Percentiles rank a stretch among this genome's conserved stretches.
Conservation (phyloP, 2,797 vertebrate genomes). For the Eulemur mongoz region DNA sequence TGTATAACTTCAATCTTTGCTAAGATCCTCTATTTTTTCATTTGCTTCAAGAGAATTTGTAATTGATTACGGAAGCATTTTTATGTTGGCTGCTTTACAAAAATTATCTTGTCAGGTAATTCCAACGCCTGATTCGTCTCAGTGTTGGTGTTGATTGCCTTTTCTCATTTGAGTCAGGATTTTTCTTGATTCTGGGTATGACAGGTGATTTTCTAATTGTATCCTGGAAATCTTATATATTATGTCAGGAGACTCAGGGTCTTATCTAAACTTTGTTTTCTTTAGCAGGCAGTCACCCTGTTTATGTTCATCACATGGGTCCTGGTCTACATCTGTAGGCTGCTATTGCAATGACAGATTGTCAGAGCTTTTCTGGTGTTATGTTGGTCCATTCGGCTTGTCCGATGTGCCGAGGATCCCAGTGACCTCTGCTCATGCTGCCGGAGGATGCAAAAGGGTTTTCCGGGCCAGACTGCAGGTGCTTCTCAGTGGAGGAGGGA, state of each 20-base stretch:
- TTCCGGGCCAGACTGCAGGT: not conserved
- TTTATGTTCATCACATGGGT: not conserved
- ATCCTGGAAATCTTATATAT: conserved; percentile 13
- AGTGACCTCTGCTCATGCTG: not conserved
- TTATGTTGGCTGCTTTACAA: conserved; percentile 36
- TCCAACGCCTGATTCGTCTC: conserved; percentile 34
- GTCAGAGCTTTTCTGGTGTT: not conserved
- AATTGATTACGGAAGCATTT: conserved; percentile 13
- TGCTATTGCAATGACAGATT: not conserved
- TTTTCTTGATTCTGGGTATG: conserved; percentile 42
- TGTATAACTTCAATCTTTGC: not conserved
- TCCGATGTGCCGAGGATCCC: not conserved
- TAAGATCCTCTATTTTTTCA: conserved; percentile 15
- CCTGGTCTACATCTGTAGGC: not conserved
- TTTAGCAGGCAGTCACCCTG: not conserved
- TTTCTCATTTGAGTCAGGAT: conserved; percentile 39
- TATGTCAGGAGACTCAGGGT: not conserved
- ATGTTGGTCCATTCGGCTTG: not conserved
- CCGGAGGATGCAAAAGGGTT: not conserved
- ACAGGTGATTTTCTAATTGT: conserved; percentile 8
- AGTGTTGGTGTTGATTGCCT: not conserved
- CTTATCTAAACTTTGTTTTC: not conserved
- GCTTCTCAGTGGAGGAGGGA: not conserved
- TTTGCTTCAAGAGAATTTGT: conserved; percentile 23
- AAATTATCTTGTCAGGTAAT: conserved; percentile 31